Evolutionary conservation across 2,888 invertebrate species (phyloP), one percentile per base, ranked within the genome.

Genomic region (Noctuana brunneofusca): DNA sequence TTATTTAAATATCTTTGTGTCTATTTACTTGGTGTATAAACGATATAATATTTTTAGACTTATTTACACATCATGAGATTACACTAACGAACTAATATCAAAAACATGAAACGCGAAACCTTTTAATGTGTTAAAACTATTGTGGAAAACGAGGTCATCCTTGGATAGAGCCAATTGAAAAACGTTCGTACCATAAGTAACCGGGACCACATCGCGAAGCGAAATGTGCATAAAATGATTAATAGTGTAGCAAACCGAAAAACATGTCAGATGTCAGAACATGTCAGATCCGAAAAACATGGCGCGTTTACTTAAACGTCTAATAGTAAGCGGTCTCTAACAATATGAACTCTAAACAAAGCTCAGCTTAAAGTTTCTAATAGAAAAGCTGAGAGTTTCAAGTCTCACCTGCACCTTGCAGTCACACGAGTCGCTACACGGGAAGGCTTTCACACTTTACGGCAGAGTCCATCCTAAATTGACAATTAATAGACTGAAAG

Each of bases 401-500:
- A 54, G 48, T 41, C 43, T 48, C 48, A 60, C 60, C 60, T 60
- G 50, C 20, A 18, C 54, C 24, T 55, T 54, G 48, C 14, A 60
- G 54, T 60, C 60, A 48, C 35, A 24, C 46, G 22, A 27, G 38
- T 24, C 14, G 22, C 35, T 60, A 72, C 72, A 70, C 60, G 64
- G 64, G 59, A 72, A 72, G 50, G 68, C 71, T 70, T 69, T 72
- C 68, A 70, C 64, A 52, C 69, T 69, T 72, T 67, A 70, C 64
- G 54, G 68, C 48, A 48, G 18, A 64, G 62, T 66, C 64, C 64
- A 64, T 60, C 54, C 62, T 67, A 69, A 71, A 68, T 60, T 71
- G 69, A 66, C 66, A 70, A 68, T 67, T 67, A 69, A 71, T 63
- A 60, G 64, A 62, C 66, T 63, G 5, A 22, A 22, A 53, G 32